A percentile compares a stretch with the other conserved stretches of the same genome.
phyloP scores from a whole-genome alignment of 2,797 vertebrate genomes.

The Anniella stebbinsi region DNA sequence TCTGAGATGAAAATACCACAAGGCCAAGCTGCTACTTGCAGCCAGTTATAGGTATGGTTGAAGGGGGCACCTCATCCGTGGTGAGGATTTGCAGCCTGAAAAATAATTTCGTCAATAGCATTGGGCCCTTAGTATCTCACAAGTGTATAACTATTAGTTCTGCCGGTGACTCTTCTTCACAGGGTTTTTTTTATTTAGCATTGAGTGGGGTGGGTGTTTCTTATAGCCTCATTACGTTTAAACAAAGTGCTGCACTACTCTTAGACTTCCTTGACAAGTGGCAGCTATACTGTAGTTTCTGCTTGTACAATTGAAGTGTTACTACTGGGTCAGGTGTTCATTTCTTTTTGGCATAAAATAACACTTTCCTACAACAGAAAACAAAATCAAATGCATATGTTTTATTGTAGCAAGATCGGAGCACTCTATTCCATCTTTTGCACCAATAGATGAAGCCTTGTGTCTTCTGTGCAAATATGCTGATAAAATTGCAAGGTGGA shows the following conservation, averaged over 20 bases:
- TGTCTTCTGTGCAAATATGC: too few relatives aligned
- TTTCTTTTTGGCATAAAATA: neutral
- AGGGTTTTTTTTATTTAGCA: neutral
- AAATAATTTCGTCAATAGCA: neutral
- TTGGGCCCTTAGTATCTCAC: neutral
- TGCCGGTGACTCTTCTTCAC: neutral
- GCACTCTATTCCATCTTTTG: neutral
- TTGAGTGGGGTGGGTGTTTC: neutral
- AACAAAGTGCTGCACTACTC: neutral
- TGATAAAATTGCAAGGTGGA: too few relatives aligned
- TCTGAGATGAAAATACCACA: neutral
- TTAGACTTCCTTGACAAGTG: neutral
- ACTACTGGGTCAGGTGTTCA: too few relatives aligned
- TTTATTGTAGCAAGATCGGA: neutral
- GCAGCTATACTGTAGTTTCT: neutral
- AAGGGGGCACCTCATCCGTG: neutral
- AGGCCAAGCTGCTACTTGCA: neutral
- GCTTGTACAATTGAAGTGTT: neutral
- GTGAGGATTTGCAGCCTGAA: neutral
- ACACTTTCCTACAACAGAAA: neutral
- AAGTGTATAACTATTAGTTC: neutral
- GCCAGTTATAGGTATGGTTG: neutral
- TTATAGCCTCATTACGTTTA: neutral
- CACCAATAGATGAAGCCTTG: neutral
- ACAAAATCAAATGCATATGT: neutral